Conservation (phyloP, 2,113 vertebrate species). For the Tetrao urogallus region DNA sequence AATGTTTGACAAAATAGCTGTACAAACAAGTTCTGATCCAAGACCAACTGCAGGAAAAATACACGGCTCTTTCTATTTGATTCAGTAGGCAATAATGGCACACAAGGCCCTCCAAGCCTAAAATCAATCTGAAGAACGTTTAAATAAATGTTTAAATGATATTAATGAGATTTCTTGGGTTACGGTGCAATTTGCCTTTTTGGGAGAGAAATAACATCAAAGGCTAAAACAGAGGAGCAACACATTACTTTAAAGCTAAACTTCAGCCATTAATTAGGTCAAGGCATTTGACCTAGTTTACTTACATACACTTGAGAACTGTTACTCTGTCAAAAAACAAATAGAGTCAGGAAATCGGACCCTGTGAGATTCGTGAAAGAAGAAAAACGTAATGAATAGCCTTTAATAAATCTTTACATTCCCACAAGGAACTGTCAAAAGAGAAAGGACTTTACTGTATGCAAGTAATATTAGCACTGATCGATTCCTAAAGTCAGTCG, state of each 20-base stretch:
- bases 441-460: not conserved
- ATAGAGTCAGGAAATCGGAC: not conserved
- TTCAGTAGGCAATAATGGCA: not conserved
- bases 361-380: not conserved
- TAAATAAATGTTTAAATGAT: not conserved
- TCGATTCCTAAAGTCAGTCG: not conserved
- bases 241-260: not conserved
- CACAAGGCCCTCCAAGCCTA: not conserved
- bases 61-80: not conserved
- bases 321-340: constrained; percentile 11
- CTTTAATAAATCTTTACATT: constrained; percentile 5
- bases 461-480: not conserved
- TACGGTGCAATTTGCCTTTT: not conserved
- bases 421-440: not conserved
- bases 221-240: not conserved
- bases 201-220: not conserved
- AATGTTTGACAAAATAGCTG: not conserved
- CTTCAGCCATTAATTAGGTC: not conserved
- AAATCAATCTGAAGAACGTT: not conserved
- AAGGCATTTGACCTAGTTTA: not conserved
- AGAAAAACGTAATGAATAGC: constrained; percentile 4
- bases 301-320: not conserved
- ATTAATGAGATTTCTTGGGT: not conserved
- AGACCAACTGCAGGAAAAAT: not conserved
- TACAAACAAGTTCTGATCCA: not conserved